These are phyloP conservation scores for Takifugu rubripes DNA, from an alignment of 2,797 vertebrate genomes.

Conservation along the genomic window DNA sequence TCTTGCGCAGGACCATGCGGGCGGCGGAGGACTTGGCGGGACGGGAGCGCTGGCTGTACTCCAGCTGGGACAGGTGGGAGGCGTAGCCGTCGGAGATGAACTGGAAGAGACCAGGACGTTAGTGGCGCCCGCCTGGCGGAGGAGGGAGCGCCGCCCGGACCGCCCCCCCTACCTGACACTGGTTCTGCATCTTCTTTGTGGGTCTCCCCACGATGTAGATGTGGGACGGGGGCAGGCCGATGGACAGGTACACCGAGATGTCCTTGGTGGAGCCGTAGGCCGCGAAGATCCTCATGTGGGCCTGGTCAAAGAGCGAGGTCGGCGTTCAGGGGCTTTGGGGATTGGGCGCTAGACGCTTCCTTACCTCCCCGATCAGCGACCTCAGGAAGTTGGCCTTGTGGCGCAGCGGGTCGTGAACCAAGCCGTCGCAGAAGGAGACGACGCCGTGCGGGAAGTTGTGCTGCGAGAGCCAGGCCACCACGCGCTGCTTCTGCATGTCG, in stretches of 20 bases:
- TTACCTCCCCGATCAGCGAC: slow-evolving; percentile 87
- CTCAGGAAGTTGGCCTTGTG: slow-evolving; percentile 98
- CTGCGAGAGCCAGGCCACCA: slow-evolving; percentile 97
- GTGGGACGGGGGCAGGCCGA: slow-evolving; percentile 87
- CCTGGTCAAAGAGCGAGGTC: slow-evolving; percentile 62
- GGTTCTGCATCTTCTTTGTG: slow-evolving; percentile 93
- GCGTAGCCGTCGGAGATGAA: slow-evolving; percentile 91
- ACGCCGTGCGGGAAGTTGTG: slow-evolving; percentile 97
- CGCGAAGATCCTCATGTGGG: slow-evolving; percentile 91
- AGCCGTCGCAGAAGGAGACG: slow-evolving; percentile 94
- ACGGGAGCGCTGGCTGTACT: slow-evolving; percentile 88
- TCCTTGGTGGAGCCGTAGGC: slow-evolving; percentile 97
- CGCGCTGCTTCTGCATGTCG: slow-evolving; percentile 99
- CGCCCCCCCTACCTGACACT: slow-evolving; percentile 85
- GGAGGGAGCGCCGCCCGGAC: too few species aligned
- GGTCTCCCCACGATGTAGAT: slow-evolving; percentile 97
- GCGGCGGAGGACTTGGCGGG: slow-evolving; percentile 87
- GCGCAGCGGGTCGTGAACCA: slow-evolving; percentile 93
- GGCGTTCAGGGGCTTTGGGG: not conserved
- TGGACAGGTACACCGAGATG: slow-evolving; percentile 90
- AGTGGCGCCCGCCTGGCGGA: too few species aligned
- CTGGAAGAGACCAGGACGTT: slow-evolving; percentile 40
- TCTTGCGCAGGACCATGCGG: slow-evolving; percentile 91
- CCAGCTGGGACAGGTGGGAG: slow-evolving; percentile 91
- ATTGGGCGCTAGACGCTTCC: not conserved